Percentiles rank a stretch among this genome's conserved stretches.
Evolutionary conservation across 2,797 vertebrate species (phyloP).

Genomic region (Labeo calbasu): DNA sequence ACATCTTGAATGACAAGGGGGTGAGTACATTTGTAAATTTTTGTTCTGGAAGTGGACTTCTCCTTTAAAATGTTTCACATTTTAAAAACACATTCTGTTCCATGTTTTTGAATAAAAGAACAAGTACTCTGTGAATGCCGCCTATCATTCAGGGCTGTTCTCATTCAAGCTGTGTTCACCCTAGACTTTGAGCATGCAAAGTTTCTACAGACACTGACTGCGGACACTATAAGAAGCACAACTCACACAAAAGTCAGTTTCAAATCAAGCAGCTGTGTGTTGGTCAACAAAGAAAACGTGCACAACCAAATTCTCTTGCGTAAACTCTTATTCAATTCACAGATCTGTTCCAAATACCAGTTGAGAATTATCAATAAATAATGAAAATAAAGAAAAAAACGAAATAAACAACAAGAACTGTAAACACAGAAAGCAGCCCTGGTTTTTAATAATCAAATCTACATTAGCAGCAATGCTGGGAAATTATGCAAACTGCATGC

Average conservation of each 20-base stretch:
- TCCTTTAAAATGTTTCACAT: neutral
- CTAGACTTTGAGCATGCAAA: neutral
- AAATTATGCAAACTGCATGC: too few species aligned
- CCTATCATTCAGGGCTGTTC: neutral
- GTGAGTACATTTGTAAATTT: too few species aligned
- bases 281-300: neutral
- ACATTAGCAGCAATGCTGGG: too few species aligned
- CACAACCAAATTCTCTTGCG: neutral
- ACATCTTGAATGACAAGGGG: too few species aligned
- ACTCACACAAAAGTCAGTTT: too few species aligned
- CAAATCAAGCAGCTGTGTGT: neutral
- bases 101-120: neutral
- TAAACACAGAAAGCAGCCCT: neutral
- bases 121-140: neutral
- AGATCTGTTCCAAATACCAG: neutral
- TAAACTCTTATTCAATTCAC: neutral
- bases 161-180: neutral
- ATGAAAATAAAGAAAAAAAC: neutral
- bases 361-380: neutral
- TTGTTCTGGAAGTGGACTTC: too few species aligned
- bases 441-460: neutral
- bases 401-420: neutral
- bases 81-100: neutral
- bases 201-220: too few species aligned
- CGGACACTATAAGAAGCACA: neutral